Conservation (phyloP, 53 echinoderm and acorn worm genomes). For the Hippasteria phrygiana region DNA sequence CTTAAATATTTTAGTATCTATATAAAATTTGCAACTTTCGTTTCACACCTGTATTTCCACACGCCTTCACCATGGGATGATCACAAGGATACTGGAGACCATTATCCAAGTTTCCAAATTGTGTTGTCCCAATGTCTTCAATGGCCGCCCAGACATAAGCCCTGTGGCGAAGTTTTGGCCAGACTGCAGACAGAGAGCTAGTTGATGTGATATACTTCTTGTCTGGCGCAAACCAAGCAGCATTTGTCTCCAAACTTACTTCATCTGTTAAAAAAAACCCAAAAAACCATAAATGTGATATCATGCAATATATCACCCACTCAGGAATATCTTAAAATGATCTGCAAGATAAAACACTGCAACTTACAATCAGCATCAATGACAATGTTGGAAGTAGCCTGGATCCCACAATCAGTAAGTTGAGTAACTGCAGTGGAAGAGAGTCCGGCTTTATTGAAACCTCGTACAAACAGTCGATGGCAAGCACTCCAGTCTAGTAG, state of each 20-base stretch:
- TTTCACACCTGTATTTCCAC: conserved; percentile 35
- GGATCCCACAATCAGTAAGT: conserved; percentile 27
- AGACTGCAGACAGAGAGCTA: conserved; percentile 38
- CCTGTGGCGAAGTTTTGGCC: conserved; percentile 61
- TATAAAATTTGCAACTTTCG: no score
- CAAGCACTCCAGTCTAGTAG: neutral
- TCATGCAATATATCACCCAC: neutral
- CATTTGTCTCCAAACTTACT: conserved; percentile 44
- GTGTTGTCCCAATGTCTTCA: neutral
- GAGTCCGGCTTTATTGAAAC: conserved; percentile 64
- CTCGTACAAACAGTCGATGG: conserved; percentile 20
- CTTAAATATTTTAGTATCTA: no score
- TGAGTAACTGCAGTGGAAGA: conserved; percentile 39
- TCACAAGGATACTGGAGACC: conserved; percentile 47
- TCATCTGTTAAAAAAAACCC: conserved; percentile 17
- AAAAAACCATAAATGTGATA: no score
- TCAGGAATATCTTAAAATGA: no score
- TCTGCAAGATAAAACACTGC: neutral
- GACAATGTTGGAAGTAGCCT: conserved; percentile 32
- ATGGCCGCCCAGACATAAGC: conserved; percentile 55
- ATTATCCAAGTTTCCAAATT: conserved; percentile 17
- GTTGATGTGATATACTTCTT: conserved; percentile 34
- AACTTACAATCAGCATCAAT: conserved; percentile 65
- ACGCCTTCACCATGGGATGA: conserved; percentile 24
- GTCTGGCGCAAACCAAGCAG: conserved; percentile 24